Percentiles rank a stretch among this genome's conserved stretches.
Conservation (phyloP, 2,888 invertebrate species). For the Tetrapedia diversipes region DNA sequence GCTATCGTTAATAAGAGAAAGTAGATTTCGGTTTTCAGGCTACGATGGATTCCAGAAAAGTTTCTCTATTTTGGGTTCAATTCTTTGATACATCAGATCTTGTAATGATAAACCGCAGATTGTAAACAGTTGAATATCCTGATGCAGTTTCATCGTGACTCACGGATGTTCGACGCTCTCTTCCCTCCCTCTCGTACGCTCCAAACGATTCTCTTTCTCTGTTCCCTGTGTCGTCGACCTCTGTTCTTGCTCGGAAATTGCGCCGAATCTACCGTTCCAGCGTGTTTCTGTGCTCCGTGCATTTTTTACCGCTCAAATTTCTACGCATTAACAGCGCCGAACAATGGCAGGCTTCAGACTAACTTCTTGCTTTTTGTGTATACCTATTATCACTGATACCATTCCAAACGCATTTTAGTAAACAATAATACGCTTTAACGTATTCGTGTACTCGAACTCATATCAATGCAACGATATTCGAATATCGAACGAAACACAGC, state of each 20-base stretch:
- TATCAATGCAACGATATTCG: not conserved
- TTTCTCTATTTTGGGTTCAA: not conserved
- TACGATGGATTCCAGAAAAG: not conserved
- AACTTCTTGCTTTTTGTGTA: slow-evolving; percentile 7
- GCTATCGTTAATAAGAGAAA: not conserved
- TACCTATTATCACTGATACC: slow-evolving; percentile 14
- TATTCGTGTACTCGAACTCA: not conserved
- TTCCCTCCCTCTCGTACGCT: slow-evolving; percentile 53
- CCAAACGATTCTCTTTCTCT: slow-evolving; percentile 73
- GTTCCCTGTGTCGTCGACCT: slow-evolving; percentile 76
- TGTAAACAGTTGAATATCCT: slow-evolving; percentile 57
- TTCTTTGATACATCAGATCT: not conserved
- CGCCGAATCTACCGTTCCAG: slow-evolving; percentile 78
- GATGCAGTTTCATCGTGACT: slow-evolving; percentile 75
- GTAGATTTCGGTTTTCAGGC: not conserved
- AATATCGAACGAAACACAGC: not conserved
- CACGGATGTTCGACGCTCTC: slow-evolving; percentile 67
- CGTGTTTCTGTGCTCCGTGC: slow-evolving; percentile 53
- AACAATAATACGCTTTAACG: slow-evolving; percentile 19
- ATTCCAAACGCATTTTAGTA: slow-evolving; percentile 6
- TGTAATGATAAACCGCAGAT: not conserved
- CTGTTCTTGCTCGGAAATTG: slow-evolving; percentile 75
- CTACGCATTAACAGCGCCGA: slow-evolving; percentile 46
- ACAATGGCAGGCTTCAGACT: slow-evolving; percentile 31
- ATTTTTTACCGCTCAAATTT: slow-evolving; percentile 51